These are phyloP conservation scores for Cyclophora albipunctata DNA, from an alignment of 2,888 invertebrate genomes.

Conservation along the genomic window DNA sequence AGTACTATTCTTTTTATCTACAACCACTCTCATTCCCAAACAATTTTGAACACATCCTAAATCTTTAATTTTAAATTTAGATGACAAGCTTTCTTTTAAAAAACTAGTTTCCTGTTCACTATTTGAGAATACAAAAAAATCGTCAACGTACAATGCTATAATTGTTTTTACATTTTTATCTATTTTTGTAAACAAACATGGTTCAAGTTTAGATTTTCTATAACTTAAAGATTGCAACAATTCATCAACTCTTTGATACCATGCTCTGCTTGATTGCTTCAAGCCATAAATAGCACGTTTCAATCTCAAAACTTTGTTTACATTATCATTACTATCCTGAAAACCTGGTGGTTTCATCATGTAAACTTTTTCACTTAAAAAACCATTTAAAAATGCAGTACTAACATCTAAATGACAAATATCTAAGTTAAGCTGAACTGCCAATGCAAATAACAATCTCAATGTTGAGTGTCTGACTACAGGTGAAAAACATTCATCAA, in stretches of 20 bases:
- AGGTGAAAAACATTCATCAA: constrained; percentile 11
- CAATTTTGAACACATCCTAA: constrained; percentile 5
- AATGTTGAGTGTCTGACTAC: constrained; percentile 11
- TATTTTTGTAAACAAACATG: constrained; percentile 22
- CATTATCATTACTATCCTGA: background rate
- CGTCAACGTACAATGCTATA: constrained; percentile 7
- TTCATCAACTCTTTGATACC: constrained; percentile 20
- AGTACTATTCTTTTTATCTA: constrained; percentile 4
- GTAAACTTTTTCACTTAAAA: constrained; percentile 11
- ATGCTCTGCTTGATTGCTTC: constrained; percentile 20
- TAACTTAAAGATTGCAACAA: constrained; percentile 10
- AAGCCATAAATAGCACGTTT: constrained; percentile 23
- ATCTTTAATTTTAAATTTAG: too few species aligned
- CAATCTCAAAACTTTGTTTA: constrained; percentile 17
- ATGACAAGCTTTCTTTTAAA: too few species aligned
- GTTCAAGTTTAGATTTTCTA: constrained; percentile 18
- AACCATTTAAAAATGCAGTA: constrained; percentile 12
- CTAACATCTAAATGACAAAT: constrained; percentile 11
- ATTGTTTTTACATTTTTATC: constrained; percentile 9
- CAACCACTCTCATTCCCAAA: constrained; percentile 14
- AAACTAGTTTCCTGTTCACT: constrained; percentile 5
- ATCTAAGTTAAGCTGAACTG: constrained; percentile 5
- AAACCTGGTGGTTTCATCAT: constrained; percentile 13
- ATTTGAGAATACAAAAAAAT: background rate
- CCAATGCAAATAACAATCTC: constrained; percentile 11